A percentile compares a stretch with the other conserved stretches of the same genome.
Conservation (phyloP, 2,113 vertebrate species). For the Stigmatopora nigra region DNA sequence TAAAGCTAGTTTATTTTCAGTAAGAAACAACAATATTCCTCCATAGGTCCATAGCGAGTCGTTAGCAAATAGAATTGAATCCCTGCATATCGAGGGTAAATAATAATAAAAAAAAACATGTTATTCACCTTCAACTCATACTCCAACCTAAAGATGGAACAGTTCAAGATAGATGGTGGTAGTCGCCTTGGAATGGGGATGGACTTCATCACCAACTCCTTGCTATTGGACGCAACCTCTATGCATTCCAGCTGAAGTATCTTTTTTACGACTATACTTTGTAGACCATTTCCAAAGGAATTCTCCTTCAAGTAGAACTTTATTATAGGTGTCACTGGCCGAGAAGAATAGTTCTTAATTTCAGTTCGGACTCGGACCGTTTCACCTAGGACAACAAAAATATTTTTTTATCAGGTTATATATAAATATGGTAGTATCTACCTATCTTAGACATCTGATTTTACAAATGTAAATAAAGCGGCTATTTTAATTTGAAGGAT, state of each 20-base stretch:
- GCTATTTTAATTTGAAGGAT: too few species aligned
- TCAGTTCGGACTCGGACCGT: constrained; percentile 21
- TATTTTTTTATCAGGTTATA: not conserved
- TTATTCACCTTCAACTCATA: constrained; percentile 56
- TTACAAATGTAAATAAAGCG: not conserved
- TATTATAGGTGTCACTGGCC: constrained; percentile 50
- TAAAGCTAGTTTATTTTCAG: not conserved
- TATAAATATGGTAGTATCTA: too few species aligned
- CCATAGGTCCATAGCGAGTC: not conserved
- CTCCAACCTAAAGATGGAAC: constrained; percentile 54
- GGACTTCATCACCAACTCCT: constrained; percentile 25
- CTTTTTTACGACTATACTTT: constrained; percentile 49
- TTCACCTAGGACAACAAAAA: constrained; percentile 35
- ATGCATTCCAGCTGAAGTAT: constrained; percentile 8
- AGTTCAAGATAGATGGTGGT: constrained; percentile 50
- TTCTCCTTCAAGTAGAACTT: constrained; percentile 43
- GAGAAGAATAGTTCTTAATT: constrained; percentile 44
- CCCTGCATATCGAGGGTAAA: not conserved
- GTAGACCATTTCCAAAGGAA: constrained; percentile 1
- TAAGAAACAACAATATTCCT: not conserved
- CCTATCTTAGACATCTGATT: not conserved
- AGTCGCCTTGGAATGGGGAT: constrained; percentile 44
- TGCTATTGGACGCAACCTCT: constrained; percentile 8
- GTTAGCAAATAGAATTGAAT: not conserved
- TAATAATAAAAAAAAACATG: not conserved